A percentile compares a stretch with the other conserved stretches of the same genome.
phyloP scores from a whole-genome alignment of 2,888 invertebrate species.

The Tetragnatha montana region DNA sequence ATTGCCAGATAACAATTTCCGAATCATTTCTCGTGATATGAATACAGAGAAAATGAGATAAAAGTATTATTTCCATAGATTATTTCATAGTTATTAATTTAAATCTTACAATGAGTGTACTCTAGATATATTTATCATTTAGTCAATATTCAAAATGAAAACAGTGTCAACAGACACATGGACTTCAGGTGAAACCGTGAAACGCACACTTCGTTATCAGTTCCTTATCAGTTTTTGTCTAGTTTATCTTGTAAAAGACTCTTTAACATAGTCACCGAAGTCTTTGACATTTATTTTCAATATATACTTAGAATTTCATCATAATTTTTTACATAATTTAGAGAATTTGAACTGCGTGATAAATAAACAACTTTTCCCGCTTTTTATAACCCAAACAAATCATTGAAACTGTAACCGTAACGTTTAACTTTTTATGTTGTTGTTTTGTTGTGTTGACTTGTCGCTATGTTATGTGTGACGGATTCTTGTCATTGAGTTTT shows the following conservation, averaged over 20 bases:
- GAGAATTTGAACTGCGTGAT: too few relatives aligned
- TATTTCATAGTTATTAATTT: background rate
- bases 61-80: too few relatives aligned
- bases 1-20: constrained; percentile 41
- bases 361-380: too few relatives aligned
- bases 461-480: constrained; percentile 13
- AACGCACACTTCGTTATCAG: background rate
- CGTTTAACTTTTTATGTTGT: constrained; percentile 34
- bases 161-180: too few relatives aligned
- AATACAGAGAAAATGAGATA: too few relatives aligned
- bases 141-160: background rate
- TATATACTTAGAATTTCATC: too few relatives aligned
- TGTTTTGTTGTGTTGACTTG: background rate
- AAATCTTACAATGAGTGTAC: background rate
- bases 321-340: too few relatives aligned
- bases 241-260: background rate
- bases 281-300: background rate
- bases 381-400: background rate
- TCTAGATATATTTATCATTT: background rate
- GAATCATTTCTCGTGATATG: background rate
- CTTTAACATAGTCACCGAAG: background rate
- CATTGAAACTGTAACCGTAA: constrained; percentile 16
- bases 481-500: background rate
- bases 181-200: background rate
- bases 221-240: background rate